These are phyloP conservation scores for Lamprologus ornatipinnis DNA, from an alignment of 2,113 vertebrate species.

Conservation along the genomic window DNA sequence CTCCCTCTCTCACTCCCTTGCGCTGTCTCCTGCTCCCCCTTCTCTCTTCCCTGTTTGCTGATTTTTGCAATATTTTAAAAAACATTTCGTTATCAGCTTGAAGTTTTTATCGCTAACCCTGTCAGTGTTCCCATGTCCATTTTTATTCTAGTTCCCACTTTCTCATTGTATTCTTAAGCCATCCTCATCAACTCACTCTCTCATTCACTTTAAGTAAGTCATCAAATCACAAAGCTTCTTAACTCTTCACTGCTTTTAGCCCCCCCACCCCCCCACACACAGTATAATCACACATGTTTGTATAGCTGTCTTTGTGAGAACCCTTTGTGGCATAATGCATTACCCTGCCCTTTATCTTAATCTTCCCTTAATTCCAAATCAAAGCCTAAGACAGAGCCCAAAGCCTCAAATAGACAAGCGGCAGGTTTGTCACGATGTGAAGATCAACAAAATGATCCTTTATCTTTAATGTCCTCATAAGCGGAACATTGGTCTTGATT, in stretches of 20 bases:
- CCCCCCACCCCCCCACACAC: neutral
- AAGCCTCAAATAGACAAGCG: neutral
- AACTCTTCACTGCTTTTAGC: constrained; percentile 50
- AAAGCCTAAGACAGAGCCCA: neutral
- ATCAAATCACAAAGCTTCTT: constrained; percentile 65
- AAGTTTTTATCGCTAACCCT: neutral
- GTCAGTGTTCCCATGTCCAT: neutral
- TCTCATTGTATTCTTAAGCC: neutral
- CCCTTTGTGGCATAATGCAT: neutral
- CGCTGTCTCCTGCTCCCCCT: neutral
- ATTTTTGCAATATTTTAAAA: neutral
- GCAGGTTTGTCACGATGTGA: neutral
- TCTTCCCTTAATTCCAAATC: neutral
- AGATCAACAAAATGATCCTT: neutral
- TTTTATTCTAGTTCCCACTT: neutral
- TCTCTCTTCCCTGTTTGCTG: neutral
- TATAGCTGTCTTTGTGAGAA: neutral
- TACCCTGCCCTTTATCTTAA: neutral
- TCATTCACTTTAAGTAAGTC: constrained; percentile 19
- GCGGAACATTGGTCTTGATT: neutral
- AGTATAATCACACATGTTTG: neutral
- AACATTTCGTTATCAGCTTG: neutral
- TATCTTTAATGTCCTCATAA: neutral
- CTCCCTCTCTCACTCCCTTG: neutral
- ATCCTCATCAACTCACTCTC: neutral